A percentile compares a stretch with the other conserved stretches of the same genome.
These are phyloP conservation scores for Chaetura pelagica DNA, from an alignment of 2,113 vertebrate genomes.

Conservation along the genomic window DNA sequence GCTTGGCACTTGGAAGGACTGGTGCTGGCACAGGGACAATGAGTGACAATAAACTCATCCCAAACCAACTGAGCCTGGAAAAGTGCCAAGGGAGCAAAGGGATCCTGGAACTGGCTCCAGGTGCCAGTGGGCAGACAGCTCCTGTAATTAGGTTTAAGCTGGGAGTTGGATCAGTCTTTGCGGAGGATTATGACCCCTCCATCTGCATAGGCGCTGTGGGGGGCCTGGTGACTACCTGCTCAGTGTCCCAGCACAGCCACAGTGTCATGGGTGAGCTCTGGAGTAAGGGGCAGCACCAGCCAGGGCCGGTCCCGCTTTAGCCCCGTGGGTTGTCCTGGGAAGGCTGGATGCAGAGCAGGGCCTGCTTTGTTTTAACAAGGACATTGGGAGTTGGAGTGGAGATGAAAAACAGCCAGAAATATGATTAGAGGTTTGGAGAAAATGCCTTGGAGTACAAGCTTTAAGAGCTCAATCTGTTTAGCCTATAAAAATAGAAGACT, in stretches of 20 bases:
- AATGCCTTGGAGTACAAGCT: constrained; percentile 66
- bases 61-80: background rate
- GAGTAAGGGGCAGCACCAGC: background rate
- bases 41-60: constrained; percentile 1
- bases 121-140: constrained; percentile 14
- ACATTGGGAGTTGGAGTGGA: background rate
- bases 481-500: constrained; percentile 71
- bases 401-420: constrained; percentile 66
- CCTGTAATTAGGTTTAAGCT: constrained; percentile 58
- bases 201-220: background rate
- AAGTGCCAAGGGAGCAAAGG: background rate
- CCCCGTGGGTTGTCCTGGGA: background rate
- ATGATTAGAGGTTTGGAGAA: constrained; percentile 71
- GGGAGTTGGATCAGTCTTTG: constrained; percentile 61
- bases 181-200: constrained; percentile 47
- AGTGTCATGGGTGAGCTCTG: background rate
- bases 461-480: constrained; percentile 72
- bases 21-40: background rate
- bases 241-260: accelerated
- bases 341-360: background rate
- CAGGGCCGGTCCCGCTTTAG: background rate
- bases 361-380: constrained; percentile 17
- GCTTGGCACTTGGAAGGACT: background rate
- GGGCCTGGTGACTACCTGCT: background rate
- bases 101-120: constrained; percentile 18